Evolutionary conservation across 2,888 invertebrate species (phyloP), one percentile per base, ranked within the genome.

Genomic region (Neria commutata): DNA sequence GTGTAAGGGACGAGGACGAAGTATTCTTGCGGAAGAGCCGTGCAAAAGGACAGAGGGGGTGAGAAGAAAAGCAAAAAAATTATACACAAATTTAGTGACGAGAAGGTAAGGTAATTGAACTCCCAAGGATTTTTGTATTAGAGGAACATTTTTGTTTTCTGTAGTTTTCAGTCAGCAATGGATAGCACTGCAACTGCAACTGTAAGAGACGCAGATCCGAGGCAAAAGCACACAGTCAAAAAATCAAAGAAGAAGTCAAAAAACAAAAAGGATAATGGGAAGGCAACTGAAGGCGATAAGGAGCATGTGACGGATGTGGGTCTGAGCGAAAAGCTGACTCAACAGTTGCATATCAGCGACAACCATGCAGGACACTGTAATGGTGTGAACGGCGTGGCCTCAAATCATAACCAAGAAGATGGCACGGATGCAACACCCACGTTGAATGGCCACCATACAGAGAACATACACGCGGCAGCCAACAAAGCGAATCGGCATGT

Each of bases 211-310:
- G n/a, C n/a, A n/a, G n/a, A n/a, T n/a, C n/a, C n/a, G n/a, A n/a
- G n/a, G n/a, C n/a, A 42, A 37, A 6, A 21, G 4, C 42, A 17
- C n/a, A n/a, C n/a, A n/a, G n/a, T n/a, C n/a, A n/a, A n/a, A 14
- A 42, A 42, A 14, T 42, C 42, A 42, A 66, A 66, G 63, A 66
- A 67, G 57, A 67, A 63, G 42, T 60, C 63, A 48, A 67, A 67
- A 67, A 67, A 67, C 61, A 67, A 65, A 67, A 67, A 65, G 59
- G 59, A 64, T 59, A 45, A 40, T 61, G 61, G 17, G 37, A 49
- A 26, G 48, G 34, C 26, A 40, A 29, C 29, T 24, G 4, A n/a
- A 25, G 54, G 52, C 40, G 46, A 37, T 8, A 46, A 16, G 10
- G 49, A 52, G 34, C 16, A 40, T 10, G 19, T 23, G 11, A 14